Evolutionary conservation across 2,888 invertebrate genomes (phyloP).

Genomic region (Quadroppia sp.): DNA sequence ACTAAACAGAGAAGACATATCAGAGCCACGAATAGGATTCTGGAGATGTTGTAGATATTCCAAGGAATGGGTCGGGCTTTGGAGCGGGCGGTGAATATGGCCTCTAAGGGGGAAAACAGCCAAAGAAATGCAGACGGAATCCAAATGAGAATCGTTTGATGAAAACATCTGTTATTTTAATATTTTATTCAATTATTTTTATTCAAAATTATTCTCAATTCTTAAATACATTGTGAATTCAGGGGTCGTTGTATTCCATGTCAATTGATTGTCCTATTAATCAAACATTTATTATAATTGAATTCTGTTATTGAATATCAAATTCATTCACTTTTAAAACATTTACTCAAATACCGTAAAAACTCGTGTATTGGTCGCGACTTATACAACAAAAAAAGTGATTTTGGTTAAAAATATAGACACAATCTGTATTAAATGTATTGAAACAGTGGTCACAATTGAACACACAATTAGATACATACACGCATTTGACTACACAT

Average conservation of each 20-base stretch:
- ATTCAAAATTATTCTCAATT: background rate
- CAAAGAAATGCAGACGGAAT: constrained; percentile 78
- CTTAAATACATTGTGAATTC: constrained; percentile 35
- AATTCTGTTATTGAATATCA: too few species aligned
- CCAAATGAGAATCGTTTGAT: constrained; percentile 85
- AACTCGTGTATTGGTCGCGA: too few species aligned
- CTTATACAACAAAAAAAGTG: too few species aligned
- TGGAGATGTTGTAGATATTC: constrained; percentile 44
- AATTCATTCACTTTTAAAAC: too few species aligned
- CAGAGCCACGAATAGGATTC: constrained; percentile 38
- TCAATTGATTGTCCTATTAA: constrained; percentile 34
- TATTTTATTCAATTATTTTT: too few species aligned
- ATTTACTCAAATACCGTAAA: too few species aligned
- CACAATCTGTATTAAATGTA: too few species aligned
- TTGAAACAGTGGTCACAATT: too few species aligned
- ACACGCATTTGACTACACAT: too few species aligned
- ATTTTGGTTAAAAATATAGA: too few species aligned
- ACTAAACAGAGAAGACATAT: constrained; percentile 29
- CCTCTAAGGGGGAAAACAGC: constrained; percentile 68
- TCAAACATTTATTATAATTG: background rate
- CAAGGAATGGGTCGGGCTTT: constrained; percentile 43
- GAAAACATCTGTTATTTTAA: constrained; percentile 69
- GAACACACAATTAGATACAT: too few species aligned
- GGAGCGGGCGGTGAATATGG: constrained; percentile 35
- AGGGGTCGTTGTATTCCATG: constrained; percentile 41